Base-by-base conservation (phyloP, 2,888 invertebrate genomes). In the Zootermopsis nevadensis region DNA sequence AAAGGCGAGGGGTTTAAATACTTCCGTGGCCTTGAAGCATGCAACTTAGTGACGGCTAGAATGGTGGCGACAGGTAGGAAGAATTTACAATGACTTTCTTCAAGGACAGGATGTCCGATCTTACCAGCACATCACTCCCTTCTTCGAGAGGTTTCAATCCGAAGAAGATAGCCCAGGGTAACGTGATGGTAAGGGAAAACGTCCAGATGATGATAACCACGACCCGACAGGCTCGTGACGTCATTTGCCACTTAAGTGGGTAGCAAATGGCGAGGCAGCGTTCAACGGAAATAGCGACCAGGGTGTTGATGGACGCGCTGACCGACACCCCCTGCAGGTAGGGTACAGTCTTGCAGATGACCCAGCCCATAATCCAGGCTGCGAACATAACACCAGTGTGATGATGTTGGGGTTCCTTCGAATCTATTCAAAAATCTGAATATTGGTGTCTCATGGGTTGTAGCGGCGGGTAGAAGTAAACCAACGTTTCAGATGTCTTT, bases 271-370 rank as follows among this genome's bases (percentile, higher is more conserved):
- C 90, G 60, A 90, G 87, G 86, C 89, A 92, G 87, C 92, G 89
- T 87, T 92, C 92, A 74, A 91, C 88, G 0, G 92, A 91, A 76
- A 92, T 92, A 80, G 92, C 92, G 80, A 92, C 91, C 79, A 92
- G 87, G 0, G 92, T 92, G 87, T 91, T 91, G 83, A 92, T 91
- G 2, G 91, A 91, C 27, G 92, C 92, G 85, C 91, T 91, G 31
- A 92, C 92, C 8, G 91, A 91, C 15, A 92, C 91, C 19, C 92
- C 92, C 87, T 92, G 92, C 4, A 92, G 88, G 86, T 91, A 92
- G 8, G 92, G 91, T 24, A 91, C 91, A 22, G 90, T 89, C 87
- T 92, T 92, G 87, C 92, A 92, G 87, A 92, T 90, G 85, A 91
- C 89, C 86, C 90, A 89, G 2, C 92, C 92, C 84, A 92, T 89